Conservation (phyloP, 1,140 invertebrate species). For the Hycleus cichorii region DNA sequence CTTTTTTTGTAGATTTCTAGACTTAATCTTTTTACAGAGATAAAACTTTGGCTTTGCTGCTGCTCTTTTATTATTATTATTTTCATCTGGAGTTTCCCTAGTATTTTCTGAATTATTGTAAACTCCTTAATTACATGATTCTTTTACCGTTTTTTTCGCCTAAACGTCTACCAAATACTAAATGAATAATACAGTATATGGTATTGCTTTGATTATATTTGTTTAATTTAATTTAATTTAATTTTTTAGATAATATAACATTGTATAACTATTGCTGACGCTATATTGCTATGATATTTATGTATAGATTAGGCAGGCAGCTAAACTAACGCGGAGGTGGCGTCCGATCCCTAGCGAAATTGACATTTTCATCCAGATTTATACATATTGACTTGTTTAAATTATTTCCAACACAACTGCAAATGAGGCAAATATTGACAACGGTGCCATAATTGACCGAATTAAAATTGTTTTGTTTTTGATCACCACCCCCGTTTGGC, state of each 20-base stretch:
- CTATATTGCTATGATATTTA: constrained; percentile 42
- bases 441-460: no score
- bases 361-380: neutral
- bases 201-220: constrained; percentile 40
- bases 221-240: constrained; percentile 24
- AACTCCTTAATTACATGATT: neutral
- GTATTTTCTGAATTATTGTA: neutral
- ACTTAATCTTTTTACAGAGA: no score
- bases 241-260: constrained; percentile 20
- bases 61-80: neutral
- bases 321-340: constrained; percentile 3
- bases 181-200: constrained; percentile 35
- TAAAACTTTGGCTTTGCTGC: neutral
- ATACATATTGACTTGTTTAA: neutral
- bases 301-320: constrained; percentile 28
- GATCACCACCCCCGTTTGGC: constrained; percentile 1
- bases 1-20: no score
- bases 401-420: neutral
- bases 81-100: no score
- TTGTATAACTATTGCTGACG: constrained; percentile 37
- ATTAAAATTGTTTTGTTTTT: no score
- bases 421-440: neutral
- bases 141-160: no score
- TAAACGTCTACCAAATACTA: constrained; percentile 24
- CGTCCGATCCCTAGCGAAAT: no score